Base-by-base conservation (phyloP, 2,888 invertebrate species). In the Acleris sparsana region DNA sequence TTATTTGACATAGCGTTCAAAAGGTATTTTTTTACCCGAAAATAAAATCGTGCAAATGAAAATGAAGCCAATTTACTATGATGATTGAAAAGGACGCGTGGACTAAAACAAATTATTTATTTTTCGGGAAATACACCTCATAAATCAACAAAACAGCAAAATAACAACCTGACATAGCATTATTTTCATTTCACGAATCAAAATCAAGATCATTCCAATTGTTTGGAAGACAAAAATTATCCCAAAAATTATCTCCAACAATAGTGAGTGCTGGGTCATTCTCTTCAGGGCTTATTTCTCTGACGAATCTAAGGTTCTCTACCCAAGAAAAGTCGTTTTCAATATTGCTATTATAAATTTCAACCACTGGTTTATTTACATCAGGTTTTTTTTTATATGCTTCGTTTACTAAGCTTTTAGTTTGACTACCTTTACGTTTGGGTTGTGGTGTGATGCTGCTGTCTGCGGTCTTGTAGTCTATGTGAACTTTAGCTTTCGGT, bases 281-380 rank as follows among this genome's bases (percentile, higher is more conserved):
- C 73, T 91, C 90, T 18, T 84, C 80, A 0, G 43, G 62, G 3
- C 66, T 46, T 18, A 88, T 71, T 74, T 85, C 83, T 69, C 89
- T 80, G 0, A 89, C 80, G 59, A 76, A 87, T 67, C 78, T 80
- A 46, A 91, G 75, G 46, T 82, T 80, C 72, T 86, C 85, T 1
- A 91, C 56, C 91, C 91, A 91, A 1, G 87, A 85, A 1, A 89
- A 69, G 69, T 85, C 82, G 18, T 76, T 72, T 39, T 72, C 67
- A 20, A 65, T 49, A 33, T 51, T 53, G n/a, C 39, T 17, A 11
- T 64, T 68, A 48, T 66, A 62, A 46, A 66, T 65, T 25, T 18
- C 13, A 55, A 25, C 13, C 16, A 18, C 11, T 49, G 56, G 22
- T 48, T 55, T 55, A 33, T 55, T 57, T 9, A 25, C 29, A 11